Evolutionary conservation across 2,797 vertebrate genomes (phyloP), one percentile per base, ranked within the genome.

Genomic region (Eleutherodactylus coqui): DNA sequence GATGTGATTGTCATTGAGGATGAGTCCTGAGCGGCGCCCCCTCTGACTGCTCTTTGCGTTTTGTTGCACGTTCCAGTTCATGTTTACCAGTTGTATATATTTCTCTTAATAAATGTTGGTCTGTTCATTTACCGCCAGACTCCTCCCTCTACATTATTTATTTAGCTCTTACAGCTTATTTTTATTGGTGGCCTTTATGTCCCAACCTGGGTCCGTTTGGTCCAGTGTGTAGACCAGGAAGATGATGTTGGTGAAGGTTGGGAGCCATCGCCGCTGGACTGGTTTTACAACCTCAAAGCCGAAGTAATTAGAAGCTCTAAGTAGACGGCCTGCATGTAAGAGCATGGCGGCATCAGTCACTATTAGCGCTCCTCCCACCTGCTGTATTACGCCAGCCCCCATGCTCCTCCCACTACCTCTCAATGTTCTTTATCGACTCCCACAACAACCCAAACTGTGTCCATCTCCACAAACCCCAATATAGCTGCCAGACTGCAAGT

Each of bases 201-300:
- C 32, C 32, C 19, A 2, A 4, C 34, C 77, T 6, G 3, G 11
- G 32, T 58, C 17, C 1, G 34, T 0, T 75, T 89, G 72, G 73
- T 96, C 95, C 90, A 96, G 88, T 70, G 93, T 92, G 89, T 96
- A 96, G 79, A 92, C 93, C 96, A 96, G 96, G 86, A 96, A 96
- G 91, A 94, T 91, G 89, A 94, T 92, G 86, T 96, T 94, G 0
- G 93, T 91, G 90, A 94, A 94, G 84, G 92, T 89, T 14, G 96
- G 96, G 77, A 96, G 93, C 85, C 91, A 86, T 1, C 94, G 36
- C 34, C 8, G 94, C 91, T 95, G 92, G 0, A 92, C 94, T 0
- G 95, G 96, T 88, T 93, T 94, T 89, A 96, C 95, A 76, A 96
- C 92, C 90, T 96, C 93, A 53, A 96, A 96, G 88, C 96, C 96